Conservation (phyloP, 2,797 vertebrate species). For the Acrocephalus scirpaceus region DNA sequence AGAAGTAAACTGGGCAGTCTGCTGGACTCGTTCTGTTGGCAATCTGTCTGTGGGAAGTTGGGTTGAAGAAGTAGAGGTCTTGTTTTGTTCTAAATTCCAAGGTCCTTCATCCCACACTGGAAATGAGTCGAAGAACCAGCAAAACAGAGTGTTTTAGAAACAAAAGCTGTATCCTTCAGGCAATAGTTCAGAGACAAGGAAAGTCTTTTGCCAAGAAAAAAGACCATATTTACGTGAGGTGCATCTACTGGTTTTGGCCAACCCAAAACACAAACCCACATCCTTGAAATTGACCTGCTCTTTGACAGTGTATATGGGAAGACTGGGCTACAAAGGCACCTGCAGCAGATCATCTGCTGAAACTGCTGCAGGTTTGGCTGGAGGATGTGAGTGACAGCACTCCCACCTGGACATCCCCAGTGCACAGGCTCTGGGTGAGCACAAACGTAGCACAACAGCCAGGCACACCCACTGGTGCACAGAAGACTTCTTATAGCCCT, state of each 20-base stretch:
- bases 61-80: not conserved
- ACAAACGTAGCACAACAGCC: not conserved
- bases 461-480: not conserved
- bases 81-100: not conserved
- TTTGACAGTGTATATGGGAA: not conserved
- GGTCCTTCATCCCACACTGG: not conserved
- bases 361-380: not conserved
- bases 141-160: not conserved
- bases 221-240: accelerated
- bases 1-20: not conserved
- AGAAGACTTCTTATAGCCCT: not conserved
- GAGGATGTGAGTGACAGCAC: not conserved
- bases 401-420: not conserved
- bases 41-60: not conserved
- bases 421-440: not conserved
- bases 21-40: not conserved
- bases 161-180: not conserved
- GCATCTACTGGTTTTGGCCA: not conserved
- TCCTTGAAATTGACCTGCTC: not conserved
- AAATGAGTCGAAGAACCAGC: not conserved
- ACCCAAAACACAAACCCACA: not conserved
- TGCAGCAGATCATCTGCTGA: not conserved
- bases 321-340: not conserved
- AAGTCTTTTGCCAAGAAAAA: not conserved
- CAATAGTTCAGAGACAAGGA: not conserved